Percentiles rank a stretch among this genome's conserved stretches.
Conservation (phyloP, 2,113 vertebrate species). For the Paramisgurnus dabryanus region DNA sequence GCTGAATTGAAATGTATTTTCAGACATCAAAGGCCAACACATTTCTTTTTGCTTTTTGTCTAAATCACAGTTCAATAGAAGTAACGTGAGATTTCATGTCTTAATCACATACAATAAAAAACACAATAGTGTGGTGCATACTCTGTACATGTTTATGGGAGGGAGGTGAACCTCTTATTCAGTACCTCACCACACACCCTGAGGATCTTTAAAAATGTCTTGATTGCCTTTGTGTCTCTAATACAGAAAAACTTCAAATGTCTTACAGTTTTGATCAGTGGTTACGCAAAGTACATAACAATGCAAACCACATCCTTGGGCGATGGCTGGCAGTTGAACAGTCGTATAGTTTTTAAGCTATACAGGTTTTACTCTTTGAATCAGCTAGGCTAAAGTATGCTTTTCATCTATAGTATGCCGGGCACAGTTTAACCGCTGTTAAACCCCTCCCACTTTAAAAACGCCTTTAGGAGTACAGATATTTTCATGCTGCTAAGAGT, state of each 20-base stretch:
- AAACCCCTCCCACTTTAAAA: slow-evolving; percentile 34
- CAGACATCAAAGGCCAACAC: background rate
- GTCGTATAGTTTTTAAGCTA: slow-evolving; percentile 11
- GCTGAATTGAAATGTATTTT: background rate
- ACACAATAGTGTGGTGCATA: slow-evolving; percentile 23
- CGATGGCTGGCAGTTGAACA: slow-evolving; percentile 15
- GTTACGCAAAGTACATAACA: slow-evolving; percentile 23
- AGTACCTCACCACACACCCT: slow-evolving; percentile 36
- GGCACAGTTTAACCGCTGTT: slow-evolving; percentile 22
- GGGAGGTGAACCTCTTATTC: slow-evolving; percentile 18
- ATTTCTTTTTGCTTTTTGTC: background rate
- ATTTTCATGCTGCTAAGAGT: slow-evolving; percentile 48
- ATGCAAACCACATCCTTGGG: slow-evolving; percentile 29
- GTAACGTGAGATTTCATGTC: slow-evolving; percentile 7
- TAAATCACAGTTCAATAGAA: background rate
- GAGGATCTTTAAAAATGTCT: slow-evolving; percentile 1
- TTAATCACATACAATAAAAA: slow-evolving; percentile 44
- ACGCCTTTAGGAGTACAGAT: slow-evolving; percentile 21
- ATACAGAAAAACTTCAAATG: slow-evolving; percentile 22
- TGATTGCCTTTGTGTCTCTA: slow-evolving; percentile 24
- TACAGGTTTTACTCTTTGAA: slow-evolving; percentile 37
- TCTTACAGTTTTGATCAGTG: slow-evolving; percentile 9
- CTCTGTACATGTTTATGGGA: slow-evolving; percentile 3
- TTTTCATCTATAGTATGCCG: slow-evolving; percentile 44
- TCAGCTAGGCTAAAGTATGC: slow-evolving; percentile 30